Percentiles rank a stretch among this genome's conserved stretches.
phyloP scores from a whole-genome alignment of 1,140 invertebrate species.

The Anastrepha obliqua region DNA sequence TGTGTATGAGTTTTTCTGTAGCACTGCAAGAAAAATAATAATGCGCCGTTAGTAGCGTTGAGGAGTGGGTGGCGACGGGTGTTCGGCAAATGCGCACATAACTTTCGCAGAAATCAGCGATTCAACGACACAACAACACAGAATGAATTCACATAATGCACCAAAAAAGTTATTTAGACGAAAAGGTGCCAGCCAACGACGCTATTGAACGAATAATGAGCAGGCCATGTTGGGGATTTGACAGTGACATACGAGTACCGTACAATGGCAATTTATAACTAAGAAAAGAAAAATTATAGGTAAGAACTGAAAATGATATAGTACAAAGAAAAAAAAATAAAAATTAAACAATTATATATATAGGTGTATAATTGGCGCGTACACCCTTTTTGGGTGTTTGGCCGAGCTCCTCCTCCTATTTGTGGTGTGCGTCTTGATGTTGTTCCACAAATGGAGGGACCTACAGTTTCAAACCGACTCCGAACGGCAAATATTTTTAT shows the following conservation, averaged over 20 bases:
- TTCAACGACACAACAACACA: not conserved
- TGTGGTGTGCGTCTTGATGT: too few species aligned
- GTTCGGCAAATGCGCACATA: constrained; percentile 8
- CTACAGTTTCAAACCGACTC: too few species aligned
- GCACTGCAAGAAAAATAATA: not conserved
- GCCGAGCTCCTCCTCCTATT: too few species aligned
- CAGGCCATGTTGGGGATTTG: constrained; percentile 23
- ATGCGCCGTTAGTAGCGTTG: not conserved
- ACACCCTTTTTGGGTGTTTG: too few species aligned
- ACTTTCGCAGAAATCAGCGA: constrained; percentile 47
- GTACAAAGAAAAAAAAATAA: not conserved
- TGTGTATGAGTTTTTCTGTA: not conserved
- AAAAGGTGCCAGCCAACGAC: constrained; percentile 30
- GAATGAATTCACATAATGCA: not conserved
- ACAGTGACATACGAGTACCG: constrained; percentile 34
- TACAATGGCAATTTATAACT: not conserved
- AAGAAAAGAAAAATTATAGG: not conserved
- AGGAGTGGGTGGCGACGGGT: constrained; percentile 27
- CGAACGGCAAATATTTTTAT: too few species aligned
- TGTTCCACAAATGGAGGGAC: too few species aligned
- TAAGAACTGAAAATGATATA: not conserved
- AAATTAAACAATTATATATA: not conserved
- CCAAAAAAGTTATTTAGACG: constrained; percentile 29
- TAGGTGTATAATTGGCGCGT: not conserved
- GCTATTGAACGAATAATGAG: constrained; percentile 43